phyloP scores from a whole-genome alignment of 37 sponge, comb jelly and placozoan genomes.

The Corticium candelabrum region DNA sequence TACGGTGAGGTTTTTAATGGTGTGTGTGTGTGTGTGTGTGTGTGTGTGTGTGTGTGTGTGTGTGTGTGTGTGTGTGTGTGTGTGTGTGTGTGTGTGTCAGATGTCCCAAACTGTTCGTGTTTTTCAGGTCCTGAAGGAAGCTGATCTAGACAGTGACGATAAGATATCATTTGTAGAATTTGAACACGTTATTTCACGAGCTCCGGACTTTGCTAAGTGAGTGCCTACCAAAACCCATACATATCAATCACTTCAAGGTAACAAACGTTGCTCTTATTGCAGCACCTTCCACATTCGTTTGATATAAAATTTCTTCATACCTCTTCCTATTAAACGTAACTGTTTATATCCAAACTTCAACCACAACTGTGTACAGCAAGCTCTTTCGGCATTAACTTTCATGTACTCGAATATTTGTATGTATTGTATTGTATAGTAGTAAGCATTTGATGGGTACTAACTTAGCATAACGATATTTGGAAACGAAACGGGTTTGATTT shows the following conservation, averaged over 20 bases:
- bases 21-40: conserved; percentile 2
- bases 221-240: not conserved
- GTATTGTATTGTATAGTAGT: no score
- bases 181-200: conserved; percentile 58
- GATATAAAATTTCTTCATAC: not conserved
- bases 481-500: no score
- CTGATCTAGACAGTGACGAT: conserved; percentile 37
- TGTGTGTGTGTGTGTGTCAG: not conserved
- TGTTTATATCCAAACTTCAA: no score
- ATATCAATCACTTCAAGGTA: not conserved
- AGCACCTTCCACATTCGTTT: no score
- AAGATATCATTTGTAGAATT: conserved; percentile 55
- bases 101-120: not conserved
- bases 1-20: not conserved
- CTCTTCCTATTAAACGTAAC: not conserved
- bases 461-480: no score
- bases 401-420: not conserved
- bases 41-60: not conserved
- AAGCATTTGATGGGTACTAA: no score
- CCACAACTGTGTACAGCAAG: no score
- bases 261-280: not conserved
- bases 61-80: not conserved
- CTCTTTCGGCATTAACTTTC: not conserved
- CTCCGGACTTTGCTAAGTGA: conserved; percentile 57
- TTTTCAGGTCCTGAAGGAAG: conserved; percentile 33